phyloP scores from a whole-genome alignment of 2,888 invertebrate genomes.

The Nemotelus pantherinus region DNA sequence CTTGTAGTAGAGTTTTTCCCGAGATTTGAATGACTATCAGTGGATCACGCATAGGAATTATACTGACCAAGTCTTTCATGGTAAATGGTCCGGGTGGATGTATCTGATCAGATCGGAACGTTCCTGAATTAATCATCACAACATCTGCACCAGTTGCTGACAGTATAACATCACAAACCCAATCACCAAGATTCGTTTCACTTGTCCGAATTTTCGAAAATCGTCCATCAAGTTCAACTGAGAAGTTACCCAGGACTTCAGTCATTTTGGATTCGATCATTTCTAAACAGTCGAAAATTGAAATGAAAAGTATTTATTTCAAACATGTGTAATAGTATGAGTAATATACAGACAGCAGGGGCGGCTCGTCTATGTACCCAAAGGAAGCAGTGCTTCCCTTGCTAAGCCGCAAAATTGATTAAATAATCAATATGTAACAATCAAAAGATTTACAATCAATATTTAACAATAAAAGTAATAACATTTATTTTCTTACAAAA shows the following conservation, averaged over 20 bases:
- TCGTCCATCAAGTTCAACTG: slow-evolving; percentile 87
- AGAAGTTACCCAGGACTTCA: slow-evolving; percentile 82
- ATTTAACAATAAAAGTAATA: no score
- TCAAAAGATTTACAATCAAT: no score
- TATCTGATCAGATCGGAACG: slow-evolving; percentile 64
- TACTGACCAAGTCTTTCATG: slow-evolving; percentile 81
- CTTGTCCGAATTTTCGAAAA: slow-evolving; percentile 81
- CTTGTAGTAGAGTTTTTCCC: slow-evolving; percentile 75
- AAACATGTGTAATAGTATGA: neutral
- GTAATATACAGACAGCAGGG: no score
- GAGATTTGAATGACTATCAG: slow-evolving; percentile 79
- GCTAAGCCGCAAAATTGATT: no score
- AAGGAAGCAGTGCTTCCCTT: no score
- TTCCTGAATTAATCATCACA: slow-evolving; percentile 83
- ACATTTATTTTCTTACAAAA: no score
- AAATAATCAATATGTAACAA: no score
- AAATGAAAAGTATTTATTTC: slow-evolving; percentile 9
- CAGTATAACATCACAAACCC: slow-evolving; percentile 83
- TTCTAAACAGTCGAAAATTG: slow-evolving; percentile 65
- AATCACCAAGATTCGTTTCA: slow-evolving; percentile 91
- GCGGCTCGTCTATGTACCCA: no score
- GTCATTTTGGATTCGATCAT: slow-evolving; percentile 86
- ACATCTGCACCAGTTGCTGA: slow-evolving; percentile 88
- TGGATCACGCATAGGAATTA: slow-evolving; percentile 88
- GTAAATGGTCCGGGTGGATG: slow-evolving; percentile 88